phyloP scores from a whole-genome alignment of 2,888 invertebrate genomes.

The Eutolmus rufibarbis region DNA sequence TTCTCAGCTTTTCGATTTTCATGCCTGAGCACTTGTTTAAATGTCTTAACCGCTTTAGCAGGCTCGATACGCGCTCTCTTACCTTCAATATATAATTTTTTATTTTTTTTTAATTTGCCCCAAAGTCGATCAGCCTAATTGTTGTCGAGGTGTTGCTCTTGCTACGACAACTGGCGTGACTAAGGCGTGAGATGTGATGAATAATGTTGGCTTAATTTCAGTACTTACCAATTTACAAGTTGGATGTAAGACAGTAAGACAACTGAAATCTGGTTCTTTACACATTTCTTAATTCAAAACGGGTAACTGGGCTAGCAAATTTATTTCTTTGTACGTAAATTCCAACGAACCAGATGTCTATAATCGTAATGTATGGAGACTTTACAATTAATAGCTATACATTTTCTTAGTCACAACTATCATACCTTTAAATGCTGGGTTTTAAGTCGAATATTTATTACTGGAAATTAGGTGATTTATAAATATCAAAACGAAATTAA shows the following conservation, averaged over 20 bases:
- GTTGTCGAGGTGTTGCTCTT: neutral
- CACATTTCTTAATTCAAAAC: neutral
- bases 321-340: neutral
- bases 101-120: neutral
- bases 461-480: no score
- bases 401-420: no score
- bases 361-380: neutral
- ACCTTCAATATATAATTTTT: neutral
- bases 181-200: neutral
- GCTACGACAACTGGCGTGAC: neutral
- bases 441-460: no score
- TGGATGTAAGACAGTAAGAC: neutral
- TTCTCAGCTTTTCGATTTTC: neutral
- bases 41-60: neutral
- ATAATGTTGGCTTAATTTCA: neutral
- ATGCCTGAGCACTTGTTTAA: neutral
- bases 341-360: neutral
- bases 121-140: neutral
- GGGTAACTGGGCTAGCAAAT: neutral
- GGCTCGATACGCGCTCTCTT: neutral
- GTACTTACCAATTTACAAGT: neutral
- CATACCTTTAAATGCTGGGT: no score
- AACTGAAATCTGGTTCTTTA: neutral
- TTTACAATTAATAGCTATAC: no score
- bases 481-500: no score